Conservation (phyloP, 2,113 vertebrate species). For the Rhombomys opimus region DNA sequence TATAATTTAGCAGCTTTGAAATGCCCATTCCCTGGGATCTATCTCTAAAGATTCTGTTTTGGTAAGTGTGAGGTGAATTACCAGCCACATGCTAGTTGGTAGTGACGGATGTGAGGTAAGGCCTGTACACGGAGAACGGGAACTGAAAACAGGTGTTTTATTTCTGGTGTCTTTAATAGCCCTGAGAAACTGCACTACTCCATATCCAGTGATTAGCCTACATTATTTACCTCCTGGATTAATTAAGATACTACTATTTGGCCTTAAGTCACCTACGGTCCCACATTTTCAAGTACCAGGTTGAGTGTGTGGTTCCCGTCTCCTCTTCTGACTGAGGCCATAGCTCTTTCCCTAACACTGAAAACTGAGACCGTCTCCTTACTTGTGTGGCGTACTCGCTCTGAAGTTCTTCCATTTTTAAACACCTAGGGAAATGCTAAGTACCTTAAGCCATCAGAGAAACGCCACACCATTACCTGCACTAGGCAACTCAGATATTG, state of each 20-base stretch:
- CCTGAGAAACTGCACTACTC: not conserved
- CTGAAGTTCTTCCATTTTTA: not conserved
- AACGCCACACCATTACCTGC: not conserved
- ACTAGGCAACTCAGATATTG: not conserved
- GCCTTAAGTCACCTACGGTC: not conserved
- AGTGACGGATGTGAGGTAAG: not conserved
- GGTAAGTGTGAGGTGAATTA: not conserved
- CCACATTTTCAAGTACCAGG: not conserved
- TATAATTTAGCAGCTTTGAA: not conserved
- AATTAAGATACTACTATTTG: conserved; percentile 1
- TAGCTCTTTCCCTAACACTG: not conserved
- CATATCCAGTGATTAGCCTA: not conserved
- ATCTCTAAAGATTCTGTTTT: not conserved
- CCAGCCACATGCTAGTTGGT: not conserved
- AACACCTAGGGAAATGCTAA: not conserved
- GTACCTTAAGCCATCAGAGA: not conserved
- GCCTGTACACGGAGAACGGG: not conserved
- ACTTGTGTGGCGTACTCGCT: not conserved
- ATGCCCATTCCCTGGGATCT: not conserved
- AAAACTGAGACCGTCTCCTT: not conserved
- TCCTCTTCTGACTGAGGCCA: not conserved
- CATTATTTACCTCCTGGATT: not conserved
- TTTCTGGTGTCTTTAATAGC: not conserved
- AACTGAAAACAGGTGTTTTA: not conserved
- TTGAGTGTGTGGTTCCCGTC: not conserved